Evolutionary conservation across 2,113 vertebrate species (phyloP), one percentile per base, ranked within the genome.

Genomic region (Uropsilus gracilis): DNA sequence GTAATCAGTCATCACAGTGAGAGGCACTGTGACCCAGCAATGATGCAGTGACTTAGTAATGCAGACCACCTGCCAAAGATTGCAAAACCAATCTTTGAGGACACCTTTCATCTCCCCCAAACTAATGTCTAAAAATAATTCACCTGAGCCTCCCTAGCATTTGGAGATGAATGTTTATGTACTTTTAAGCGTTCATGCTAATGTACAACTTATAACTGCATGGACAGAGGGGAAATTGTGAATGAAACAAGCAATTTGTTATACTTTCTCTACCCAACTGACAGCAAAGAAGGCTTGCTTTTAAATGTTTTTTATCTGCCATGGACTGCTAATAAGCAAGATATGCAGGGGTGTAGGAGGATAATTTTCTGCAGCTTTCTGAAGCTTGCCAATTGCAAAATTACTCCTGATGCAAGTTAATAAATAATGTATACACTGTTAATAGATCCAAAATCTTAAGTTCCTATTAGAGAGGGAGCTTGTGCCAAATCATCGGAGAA

Each of bases 361-460:
- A 89, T 95, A 39, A 94, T 97, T 96, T 76, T 90, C 83, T 94
- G 20, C 93, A 94, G 42, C 22, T 95, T 86, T 75, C 63, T 83
- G 68, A 86, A 92, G 78, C 50, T 91, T 97, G 96, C 92, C 97
- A 96, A n/a, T 86, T 95, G 89, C 89, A 96, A 97, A 97, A 97
- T 90, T 92, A 84, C 90, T 96, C 86, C 57, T 96, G 78, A 95
- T 95, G 34, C 94, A 96, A 96, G 61, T 95, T 97, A 96, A 98
- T 98, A 96, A 98, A 98, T 97, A 97, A 97, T 97, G 96, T 92
- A 97, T 85, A 57, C 87, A 63, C 53, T 95, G 57, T 61, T 97
- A 97, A 97, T 96, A 98, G 95, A 97, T 95, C 81, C 90, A 91
- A 96, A 97, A 94, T 97, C 82, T 95, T 92, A 96, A 96, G 91